Conservation (phyloP, 2,888 invertebrate genomes). For the Apamea crenata region DNA sequence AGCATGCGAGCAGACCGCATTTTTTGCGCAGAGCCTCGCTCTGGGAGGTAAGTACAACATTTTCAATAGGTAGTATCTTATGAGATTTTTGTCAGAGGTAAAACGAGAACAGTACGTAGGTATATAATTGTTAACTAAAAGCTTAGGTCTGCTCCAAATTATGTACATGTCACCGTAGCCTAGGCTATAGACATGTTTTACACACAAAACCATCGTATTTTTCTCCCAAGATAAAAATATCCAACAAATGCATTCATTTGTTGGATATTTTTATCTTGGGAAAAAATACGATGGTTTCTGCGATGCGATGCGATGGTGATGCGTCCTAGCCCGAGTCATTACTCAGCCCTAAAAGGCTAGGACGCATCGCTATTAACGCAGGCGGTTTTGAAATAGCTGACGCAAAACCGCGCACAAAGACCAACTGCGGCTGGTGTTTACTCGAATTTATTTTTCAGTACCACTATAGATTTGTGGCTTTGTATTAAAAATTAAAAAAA, state of each 20-base stretch:
- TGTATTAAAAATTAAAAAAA: background rate
- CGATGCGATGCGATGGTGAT: no score
- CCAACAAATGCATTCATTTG: no score
- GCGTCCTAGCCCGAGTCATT: no score
- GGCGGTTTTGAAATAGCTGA: no score
- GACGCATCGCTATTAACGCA: background rate
- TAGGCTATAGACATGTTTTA: background rate
- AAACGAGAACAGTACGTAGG: background rate
- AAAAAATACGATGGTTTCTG: no score
- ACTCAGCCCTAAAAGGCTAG: background rate
- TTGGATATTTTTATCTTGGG: no score
- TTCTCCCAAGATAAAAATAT: background rate
- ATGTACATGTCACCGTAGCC: background rate
- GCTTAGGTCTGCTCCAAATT: background rate
- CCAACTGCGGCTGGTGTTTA: no score
- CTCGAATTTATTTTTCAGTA: background rate
- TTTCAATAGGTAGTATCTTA: background rate
- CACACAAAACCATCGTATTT: background rate
- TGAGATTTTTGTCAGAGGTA: background rate
- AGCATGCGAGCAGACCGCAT: rapidly evolving
- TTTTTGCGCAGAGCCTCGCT: rapidly evolving
- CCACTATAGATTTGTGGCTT: background rate
- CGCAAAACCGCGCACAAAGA: no score
- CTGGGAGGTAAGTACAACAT: background rate
- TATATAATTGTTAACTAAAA: background rate